Conservation (phyloP, 2,113 vertebrate species). For the Brevimyrus niger region DNA sequence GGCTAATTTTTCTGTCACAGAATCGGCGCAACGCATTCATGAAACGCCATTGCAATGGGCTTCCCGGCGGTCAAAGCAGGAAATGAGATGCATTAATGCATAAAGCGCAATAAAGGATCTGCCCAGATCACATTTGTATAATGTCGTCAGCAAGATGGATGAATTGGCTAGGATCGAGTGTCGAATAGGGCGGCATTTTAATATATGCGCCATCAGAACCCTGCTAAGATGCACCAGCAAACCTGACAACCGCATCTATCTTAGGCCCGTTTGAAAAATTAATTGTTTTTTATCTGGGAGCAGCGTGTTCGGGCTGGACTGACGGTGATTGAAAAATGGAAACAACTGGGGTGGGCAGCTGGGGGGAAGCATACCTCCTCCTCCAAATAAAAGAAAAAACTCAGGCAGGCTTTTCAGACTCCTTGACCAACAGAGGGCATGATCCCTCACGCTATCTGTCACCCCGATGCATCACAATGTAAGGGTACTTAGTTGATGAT, state of each 20-base stretch:
- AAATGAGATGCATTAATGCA: slow-evolving; percentile 11
- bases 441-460: not conserved
- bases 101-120: not conserved
- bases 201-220: slow-evolving; percentile 45
- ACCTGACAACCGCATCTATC: slow-evolving; percentile 84
- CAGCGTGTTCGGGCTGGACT: slow-evolving; percentile 40
- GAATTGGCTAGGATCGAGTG: slow-evolving; percentile 39
- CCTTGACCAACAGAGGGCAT: not conserved
- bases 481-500: not conserved
- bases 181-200: slow-evolving; percentile 7
- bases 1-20: not conserved
- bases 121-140: slow-evolving; percentile 62
- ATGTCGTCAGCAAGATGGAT: slow-evolving; percentile 72
- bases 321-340: slow-evolving; percentile 47
- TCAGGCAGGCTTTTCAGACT: not conserved
- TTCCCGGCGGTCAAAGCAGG: not conserved
- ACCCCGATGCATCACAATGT: not conserved
- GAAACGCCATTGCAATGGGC: not conserved
- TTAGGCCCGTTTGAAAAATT: slow-evolving; percentile 62
- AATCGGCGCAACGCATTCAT: not conserved
- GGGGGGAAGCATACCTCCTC: not conserved
- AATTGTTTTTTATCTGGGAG: slow-evolving; percentile 49
- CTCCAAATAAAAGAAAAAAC: not conserved
- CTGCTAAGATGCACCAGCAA: slow-evolving; percentile 47
- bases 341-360: not conserved